Evolutionary conservation across 2,888 invertebrate species (phyloP), one percentile per base, ranked within the genome.

Genomic region (Mythimna albipuncta): DNA sequence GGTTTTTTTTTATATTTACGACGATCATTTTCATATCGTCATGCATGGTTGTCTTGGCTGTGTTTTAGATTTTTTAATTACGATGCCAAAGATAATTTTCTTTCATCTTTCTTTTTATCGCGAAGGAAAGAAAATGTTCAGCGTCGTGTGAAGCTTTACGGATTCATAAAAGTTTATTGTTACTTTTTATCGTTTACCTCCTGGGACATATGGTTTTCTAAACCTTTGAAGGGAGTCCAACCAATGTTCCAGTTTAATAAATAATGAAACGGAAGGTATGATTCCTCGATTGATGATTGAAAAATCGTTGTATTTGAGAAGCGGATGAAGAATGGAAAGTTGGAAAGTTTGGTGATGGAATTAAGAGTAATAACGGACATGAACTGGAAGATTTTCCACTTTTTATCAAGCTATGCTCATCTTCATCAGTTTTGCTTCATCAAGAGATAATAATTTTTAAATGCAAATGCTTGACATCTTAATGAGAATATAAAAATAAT

Each of bases 11-110:
- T 74, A 72, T 72, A 81, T 87, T 86, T 80, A 85, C 69, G 81
- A 85, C 69, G 81, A 83, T 72, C 69, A 69, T 82, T 83, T 85
- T 83, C 72, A 82, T 83, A 77, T 61, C 73, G 57, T 57, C 69
- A 21, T 65, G 72, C 69, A 67, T 66, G 67, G 69, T 59, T 67
- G 58, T 62, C 64, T 72, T 64, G 59, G 69, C 63, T 54, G 62
- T 64, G 57, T 68, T 71, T 66, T 70, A 54, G 21, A 47, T 66
- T 75, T 71, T 73, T 76, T 69, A 69, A 67, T 63, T 67, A 76
- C 16, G 65, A 67, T 58, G 55, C 50, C 66, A 66, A 47, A 69
- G 67, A 77, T 67, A 79, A 67, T 59, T 72, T 70, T 52, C 74
- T 82, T 83, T 82, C 74, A 83, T 82, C 72, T 82, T 75, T 69